Percentiles rank a stretch among this genome's conserved stretches.
These are phyloP conservation scores for Leptoclinus maculatus DNA, from an alignment of 2,797 vertebrate genomes.

Conservation along the genomic window DNA sequence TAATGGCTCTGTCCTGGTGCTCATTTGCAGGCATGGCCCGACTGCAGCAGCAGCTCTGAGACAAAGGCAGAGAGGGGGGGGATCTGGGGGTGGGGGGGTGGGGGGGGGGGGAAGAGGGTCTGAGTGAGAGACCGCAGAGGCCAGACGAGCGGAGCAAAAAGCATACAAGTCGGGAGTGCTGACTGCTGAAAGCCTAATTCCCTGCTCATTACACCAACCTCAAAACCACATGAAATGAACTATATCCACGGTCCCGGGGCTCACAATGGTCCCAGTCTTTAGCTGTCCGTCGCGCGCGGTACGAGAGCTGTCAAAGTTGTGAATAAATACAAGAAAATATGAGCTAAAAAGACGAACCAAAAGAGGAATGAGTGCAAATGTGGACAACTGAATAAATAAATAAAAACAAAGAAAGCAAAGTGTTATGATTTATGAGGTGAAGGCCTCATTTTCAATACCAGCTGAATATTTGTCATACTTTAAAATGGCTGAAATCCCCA, in stretches of 20 bases:
- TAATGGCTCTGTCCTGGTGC: constrained; percentile 73
- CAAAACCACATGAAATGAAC: constrained; percentile 62
- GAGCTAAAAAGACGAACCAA: neutral
- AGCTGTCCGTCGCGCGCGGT: constrained; percentile 25
- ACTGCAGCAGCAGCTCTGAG: constrained; percentile 65
- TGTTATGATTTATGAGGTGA: neutral
- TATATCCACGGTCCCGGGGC: constrained; percentile 40
- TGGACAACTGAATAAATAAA: neutral
- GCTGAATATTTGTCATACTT: neutral
- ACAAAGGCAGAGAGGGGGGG: constrained; percentile 62
- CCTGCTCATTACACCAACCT: constrained; percentile 41
- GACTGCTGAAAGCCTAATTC: constrained; percentile 47
- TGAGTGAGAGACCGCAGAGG: constrained; percentile 49
- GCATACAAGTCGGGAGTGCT: constrained; percentile 13
- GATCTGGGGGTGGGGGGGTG: neutral
- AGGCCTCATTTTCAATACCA: no score
- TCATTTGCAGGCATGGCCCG: constrained; percentile 79
- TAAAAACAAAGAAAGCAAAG: neutral
- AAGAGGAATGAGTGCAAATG: neutral
- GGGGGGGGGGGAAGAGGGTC: constrained; percentile 1
- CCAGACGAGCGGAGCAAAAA: constrained; percentile 36
- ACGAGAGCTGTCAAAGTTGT: constrained; percentile 31
- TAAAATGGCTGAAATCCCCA: neutral
- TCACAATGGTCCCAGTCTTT: constrained; percentile 24
- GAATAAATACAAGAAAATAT: constrained; percentile 32